Percentiles rank a stretch among this genome's conserved stretches.
Evolutionary conservation across 2,113 vertebrate species (phyloP).

Genomic region (Gobiocypris rarus): DNA sequence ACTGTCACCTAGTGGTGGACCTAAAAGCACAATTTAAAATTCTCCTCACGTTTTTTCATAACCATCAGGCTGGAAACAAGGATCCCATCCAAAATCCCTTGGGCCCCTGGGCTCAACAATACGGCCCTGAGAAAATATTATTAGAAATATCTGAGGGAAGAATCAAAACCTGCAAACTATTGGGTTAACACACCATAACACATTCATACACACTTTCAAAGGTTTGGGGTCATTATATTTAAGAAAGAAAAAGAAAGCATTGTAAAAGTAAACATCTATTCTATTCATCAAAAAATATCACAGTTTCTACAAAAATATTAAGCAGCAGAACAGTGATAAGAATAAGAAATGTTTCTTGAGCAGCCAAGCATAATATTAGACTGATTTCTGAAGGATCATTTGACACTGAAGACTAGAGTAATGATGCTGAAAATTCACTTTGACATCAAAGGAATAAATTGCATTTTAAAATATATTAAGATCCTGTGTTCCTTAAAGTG

Average conservation of each 20-base stretch:
- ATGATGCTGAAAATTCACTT: not conserved
- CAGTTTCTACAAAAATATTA: not conserved
- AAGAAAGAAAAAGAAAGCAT: no score
- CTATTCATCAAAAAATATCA: no score
- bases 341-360: not conserved
- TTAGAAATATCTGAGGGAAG: not conserved
- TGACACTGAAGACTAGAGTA: not conserved
- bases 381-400: not conserved
- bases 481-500: no score
- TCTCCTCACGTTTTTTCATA: constrained; percentile 89
- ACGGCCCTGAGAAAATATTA: constrained; percentile 76
- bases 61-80: constrained; percentile 94
- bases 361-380: not conserved
- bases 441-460: not conserved
- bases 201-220: not conserved
- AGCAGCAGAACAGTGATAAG: not conserved
- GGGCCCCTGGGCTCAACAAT: constrained; percentile 93
- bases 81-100: constrained; percentile 97
- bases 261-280: no score
- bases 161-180: not conserved
- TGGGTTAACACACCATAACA: no score
- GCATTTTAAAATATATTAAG: no score
- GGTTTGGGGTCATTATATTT: not conserved
- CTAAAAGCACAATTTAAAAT: not conserved
- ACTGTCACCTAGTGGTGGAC: constrained; percentile 61